Base-by-base conservation (phyloP, 1,140 invertebrate species). In the Helicoverpa armigera region DNA sequence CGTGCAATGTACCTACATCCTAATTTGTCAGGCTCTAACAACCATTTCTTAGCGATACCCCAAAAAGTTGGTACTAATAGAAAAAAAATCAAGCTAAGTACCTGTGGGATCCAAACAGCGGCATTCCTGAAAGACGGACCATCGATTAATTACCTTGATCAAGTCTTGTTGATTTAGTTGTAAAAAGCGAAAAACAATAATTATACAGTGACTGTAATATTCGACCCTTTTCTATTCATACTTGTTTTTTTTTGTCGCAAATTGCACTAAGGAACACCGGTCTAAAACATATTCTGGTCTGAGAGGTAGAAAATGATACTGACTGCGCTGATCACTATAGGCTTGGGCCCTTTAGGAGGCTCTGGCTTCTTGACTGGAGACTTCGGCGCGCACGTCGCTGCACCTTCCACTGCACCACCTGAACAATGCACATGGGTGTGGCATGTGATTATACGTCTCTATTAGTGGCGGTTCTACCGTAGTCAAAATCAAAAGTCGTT, bases 91-190 rank as follows among this genome's bases (percentile, higher is more conserved):
- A 11, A 31, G 7, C 4, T 29, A 9, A 54, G 4, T 74, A 74
- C 72, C 72, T 50, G 65, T 50, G 2, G 65, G 65, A 31, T 91
- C 90, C 61, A 92, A 80, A 79, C 91, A 92, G 16, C 85, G 88
- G 65, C 91, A 92, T 82, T 91, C 91, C 87, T 89, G 80, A 31
- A 82, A 87, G 69, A 80, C 60, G 18, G 16, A 79, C 79, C 31
- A 69, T 16, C 0, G 5, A 3, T 35, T 65, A 31, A 29, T 14
- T 43, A 43, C 7, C 5, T 43, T 43, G 35, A 43, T 43, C 35
- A 43, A 43, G 35, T 43, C 35, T 43, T 43, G 35, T 43, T 9
- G 35, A 9, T 43, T 9, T 7, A 43, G 5, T 43, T 3, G 9
- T 43, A 43, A 4, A 35, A 35, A 35, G 35, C 35, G 7, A 35